Conservation (phyloP, 2,888 invertebrate genomes). For the Eucera pruinosa region DNA sequence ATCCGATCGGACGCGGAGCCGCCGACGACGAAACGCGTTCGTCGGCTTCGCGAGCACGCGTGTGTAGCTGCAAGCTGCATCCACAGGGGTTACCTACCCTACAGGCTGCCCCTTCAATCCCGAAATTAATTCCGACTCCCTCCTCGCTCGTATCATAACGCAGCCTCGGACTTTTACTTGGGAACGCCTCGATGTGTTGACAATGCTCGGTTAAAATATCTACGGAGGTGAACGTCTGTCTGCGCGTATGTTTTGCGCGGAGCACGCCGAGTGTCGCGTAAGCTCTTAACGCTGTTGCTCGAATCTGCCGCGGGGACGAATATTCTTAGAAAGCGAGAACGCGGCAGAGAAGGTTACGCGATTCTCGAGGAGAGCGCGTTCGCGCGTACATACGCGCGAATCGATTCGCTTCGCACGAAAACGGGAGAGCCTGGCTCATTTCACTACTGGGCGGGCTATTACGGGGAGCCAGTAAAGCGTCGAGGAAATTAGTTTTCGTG, state of each 20-base stretch:
- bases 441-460: too few relatives aligned
- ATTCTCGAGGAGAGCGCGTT: too few relatives aligned
- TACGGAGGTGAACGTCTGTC: conserved; percentile 62
- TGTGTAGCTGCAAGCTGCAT: conserved; percentile 56
- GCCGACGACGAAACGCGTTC: too few relatives aligned
- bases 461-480: conserved; percentile 30
- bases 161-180: conserved; percentile 62
- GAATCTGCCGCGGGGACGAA: not conserved
- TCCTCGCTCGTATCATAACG: conserved; percentile 40
- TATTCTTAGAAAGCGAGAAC: not conserved
- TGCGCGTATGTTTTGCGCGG: conserved; percentile 43
- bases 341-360: not conserved
- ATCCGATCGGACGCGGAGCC: too few relatives aligned
- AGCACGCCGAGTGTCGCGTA: conserved; percentile 14
- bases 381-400: conserved; percentile 9
- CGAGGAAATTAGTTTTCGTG: conserved; percentile 17
- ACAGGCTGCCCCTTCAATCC: conserved; percentile 76
- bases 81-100: conserved; percentile 47
- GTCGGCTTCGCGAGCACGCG: too few relatives aligned
- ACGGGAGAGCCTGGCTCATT: not conserved
- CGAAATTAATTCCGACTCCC: conserved; percentile 69
- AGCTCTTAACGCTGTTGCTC: not conserved
- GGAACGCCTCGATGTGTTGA: conserved; percentile 57
- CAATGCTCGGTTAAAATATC: conserved; percentile 51
- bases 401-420: conserved; percentile 26